Conservation (phyloP, 2,888 invertebrate species). For the Zaprionus bogoriensis region DNA sequence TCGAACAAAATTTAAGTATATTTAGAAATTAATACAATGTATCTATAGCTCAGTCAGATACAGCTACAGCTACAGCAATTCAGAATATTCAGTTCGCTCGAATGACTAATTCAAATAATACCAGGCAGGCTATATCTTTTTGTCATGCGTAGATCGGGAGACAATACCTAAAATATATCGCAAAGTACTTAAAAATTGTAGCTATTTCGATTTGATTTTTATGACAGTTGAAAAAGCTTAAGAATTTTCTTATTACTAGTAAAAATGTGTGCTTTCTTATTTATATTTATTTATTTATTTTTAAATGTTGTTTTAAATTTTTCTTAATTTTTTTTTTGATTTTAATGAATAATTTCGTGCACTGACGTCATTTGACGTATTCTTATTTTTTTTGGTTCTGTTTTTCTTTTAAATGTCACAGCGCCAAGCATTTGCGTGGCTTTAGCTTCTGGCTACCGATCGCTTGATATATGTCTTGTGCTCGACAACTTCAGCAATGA, state of each 20-base stretch:
- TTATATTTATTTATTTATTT: conserved; percentile 14
- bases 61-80: background rate
- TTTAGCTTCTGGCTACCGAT: conserved; percentile 41
- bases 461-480: conserved; percentile 7
- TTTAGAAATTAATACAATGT: conserved; percentile 40
- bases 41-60: conserved; percentile 12
- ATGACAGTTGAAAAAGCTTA: conserved; percentile 30
- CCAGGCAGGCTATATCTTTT: conserved; percentile 3
- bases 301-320: no score
- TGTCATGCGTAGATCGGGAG: no score
- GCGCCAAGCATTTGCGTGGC: conserved; percentile 26
- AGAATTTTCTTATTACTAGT: no score
- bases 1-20: conserved; percentile 28
- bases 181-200: background rate
- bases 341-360: conserved; percentile 49
- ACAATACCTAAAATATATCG: background rate
- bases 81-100: no score
- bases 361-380: conserved; percentile 71
- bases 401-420: conserved; percentile 54
- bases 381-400: background rate
- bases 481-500: background rate
- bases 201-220: no score
- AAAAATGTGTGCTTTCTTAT: conserved; percentile 19
- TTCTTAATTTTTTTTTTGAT: conserved; percentile 9
- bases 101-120: conserved; percentile 41